phyloP scores from a whole-genome alignment of 2,888 invertebrate genomes.

The Encarsia formosa region DNA sequence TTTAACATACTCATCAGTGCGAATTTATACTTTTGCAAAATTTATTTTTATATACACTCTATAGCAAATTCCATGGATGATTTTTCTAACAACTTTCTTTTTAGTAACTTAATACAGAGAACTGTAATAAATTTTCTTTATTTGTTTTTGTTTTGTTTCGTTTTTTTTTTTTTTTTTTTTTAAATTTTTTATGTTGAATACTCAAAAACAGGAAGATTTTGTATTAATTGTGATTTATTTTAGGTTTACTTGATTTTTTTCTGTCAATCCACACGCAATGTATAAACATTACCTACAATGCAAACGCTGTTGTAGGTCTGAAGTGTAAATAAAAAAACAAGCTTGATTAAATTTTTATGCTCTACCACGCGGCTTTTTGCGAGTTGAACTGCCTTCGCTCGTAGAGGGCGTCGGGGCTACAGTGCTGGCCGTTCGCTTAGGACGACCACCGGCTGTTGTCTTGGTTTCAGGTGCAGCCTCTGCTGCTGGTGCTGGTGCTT shows the following conservation, averaged over 20 bases:
- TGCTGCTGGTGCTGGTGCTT: constrained; percentile 33
- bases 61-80: constrained; percentile 18
- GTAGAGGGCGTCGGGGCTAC: constrained; percentile 31
- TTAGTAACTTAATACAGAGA: too few species aligned
- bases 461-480: constrained; percentile 37
- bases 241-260: constrained; percentile 14
- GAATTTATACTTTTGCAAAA: too few species aligned
- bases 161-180: too few species aligned
- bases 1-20: too few species aligned
- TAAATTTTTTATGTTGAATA: too few species aligned
- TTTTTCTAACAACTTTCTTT: constrained; percentile 7
- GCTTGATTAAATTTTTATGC: constrained; percentile 40
- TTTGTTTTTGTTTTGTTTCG: too few species aligned
- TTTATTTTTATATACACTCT: constrained; percentile 27
- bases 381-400: constrained; percentile 38
- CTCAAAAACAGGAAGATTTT: constrained; percentile 17
- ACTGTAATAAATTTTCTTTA: too few species aligned
- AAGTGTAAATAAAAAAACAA: constrained; percentile 30
- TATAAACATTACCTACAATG: constrained; percentile 43
- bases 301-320: constrained; percentile 39
- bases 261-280: constrained; percentile 27
- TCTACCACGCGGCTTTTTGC: constrained; percentile 46
- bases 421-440: constrained; percentile 38
- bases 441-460: constrained; percentile 36
- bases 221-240: constrained; percentile 14